Evolutionary conservation across 2,113 vertebrate genomes (phyloP).

Genomic region (Pangasianodon gigas): DNA sequence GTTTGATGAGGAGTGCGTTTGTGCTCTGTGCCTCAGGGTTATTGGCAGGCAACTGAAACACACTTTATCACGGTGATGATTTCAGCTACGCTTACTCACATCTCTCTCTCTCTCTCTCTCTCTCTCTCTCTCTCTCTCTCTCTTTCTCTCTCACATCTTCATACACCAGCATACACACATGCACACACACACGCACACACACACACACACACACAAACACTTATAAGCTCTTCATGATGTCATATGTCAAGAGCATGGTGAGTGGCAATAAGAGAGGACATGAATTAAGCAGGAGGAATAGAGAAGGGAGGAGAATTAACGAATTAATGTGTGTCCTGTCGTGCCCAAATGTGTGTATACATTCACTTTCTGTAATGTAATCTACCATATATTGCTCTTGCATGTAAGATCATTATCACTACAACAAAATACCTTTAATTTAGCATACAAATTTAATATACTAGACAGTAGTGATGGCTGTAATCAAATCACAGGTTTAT

Average conservation of each 20-base stretch:
- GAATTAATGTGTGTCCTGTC: background rate
- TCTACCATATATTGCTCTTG: background rate
- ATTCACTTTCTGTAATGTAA: background rate
- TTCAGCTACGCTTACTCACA: constrained; percentile 17
- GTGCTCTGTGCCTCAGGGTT: constrained; percentile 32
- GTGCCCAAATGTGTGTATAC: too few species aligned
- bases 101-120: constrained; percentile 5
- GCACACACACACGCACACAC: too few species aligned
- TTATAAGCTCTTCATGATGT: constrained; percentile 47
- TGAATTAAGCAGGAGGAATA: background rate
- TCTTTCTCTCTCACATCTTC: too few species aligned
- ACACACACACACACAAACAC: background rate
- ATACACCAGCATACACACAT: background rate
- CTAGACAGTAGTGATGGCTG: background rate
- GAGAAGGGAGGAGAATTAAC: background rate
- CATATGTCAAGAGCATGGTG: constrained; percentile 50
- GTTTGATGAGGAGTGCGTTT: constrained; percentile 56
- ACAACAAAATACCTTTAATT: background rate
- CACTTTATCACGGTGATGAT: constrained; percentile 44
- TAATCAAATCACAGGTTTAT: background rate
- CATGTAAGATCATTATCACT: background rate
- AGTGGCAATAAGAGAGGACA: background rate
- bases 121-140: too few species aligned
- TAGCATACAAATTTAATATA: background rate
- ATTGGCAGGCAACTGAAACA: constrained; percentile 40